phyloP scores from a whole-genome alignment of 2,888 invertebrate genomes.

The Erannis defoliaria region DNA sequence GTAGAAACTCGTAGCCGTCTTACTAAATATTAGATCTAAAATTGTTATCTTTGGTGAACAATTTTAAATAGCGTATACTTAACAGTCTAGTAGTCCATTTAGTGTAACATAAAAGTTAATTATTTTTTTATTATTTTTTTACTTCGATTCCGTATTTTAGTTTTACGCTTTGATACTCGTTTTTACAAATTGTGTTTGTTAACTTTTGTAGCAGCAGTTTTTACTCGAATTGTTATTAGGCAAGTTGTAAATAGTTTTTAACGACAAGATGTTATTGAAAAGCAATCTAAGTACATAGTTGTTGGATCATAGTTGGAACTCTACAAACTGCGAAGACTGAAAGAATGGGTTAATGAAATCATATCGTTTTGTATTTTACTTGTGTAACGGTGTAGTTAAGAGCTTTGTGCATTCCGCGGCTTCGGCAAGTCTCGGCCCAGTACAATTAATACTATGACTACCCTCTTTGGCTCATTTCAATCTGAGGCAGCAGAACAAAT shows the following conservation, averaged over 20 bases:
- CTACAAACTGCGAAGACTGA: constrained; percentile 85
- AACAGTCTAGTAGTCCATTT: constrained; percentile 68
- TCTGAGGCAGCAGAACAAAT: neutral
- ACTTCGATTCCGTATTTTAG: constrained; percentile 56
- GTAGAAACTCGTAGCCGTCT: constrained; percentile 84
- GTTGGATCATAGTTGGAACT: constrained; percentile 81
- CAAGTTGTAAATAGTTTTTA: constrained; percentile 74
- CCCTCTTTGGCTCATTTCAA: constrained; percentile 1
- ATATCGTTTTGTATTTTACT: constrained; percentile 85
- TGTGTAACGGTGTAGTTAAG: constrained; percentile 78
- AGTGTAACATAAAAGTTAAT: constrained; percentile 56
- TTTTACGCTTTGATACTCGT: constrained; percentile 68
- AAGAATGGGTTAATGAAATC: constrained; percentile 82
- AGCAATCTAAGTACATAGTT: constrained; percentile 77
- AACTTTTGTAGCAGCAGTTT: constrained; percentile 62
- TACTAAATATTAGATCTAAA: constrained; percentile 76
- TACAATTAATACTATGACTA: neutral
- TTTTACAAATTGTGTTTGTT: constrained; percentile 60
- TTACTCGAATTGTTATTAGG: constrained; percentile 68
- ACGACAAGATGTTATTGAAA: constrained; percentile 66
- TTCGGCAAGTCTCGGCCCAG: constrained; percentile 58
- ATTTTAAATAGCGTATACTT: constrained; percentile 70
- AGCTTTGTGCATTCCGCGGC: constrained; percentile 71
- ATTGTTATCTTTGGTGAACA: constrained; percentile 74
- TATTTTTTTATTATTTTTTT: constrained; percentile 61